Base-by-base conservation (phyloP, 2,113 vertebrate species). In the Toxostoma redivivum region DNA sequence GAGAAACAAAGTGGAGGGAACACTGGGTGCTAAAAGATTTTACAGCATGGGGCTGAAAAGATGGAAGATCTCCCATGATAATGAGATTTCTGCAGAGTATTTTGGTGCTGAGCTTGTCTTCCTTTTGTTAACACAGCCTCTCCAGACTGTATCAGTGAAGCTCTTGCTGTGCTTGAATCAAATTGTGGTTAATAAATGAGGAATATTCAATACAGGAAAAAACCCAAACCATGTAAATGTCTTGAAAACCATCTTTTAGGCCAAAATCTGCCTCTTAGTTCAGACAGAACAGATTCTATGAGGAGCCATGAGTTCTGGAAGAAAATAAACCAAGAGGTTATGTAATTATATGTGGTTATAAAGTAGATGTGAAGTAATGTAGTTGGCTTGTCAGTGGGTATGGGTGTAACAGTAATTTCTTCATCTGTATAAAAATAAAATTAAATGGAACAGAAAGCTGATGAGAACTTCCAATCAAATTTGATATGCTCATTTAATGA, bases 341-440 rank as follows among this genome's bases (percentile, higher is more conserved):
- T 96, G 96, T 96, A 97, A 98, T 96, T 96, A 95, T 96, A 94
- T 91, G 84, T 93, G 79, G 86, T 96, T 97, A 91, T 90, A 91
- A 97, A 97, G 95, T 95, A 91, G 35, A 92, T 94, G 95, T 98
- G 98, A 98, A 98, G 96, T 98, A 98, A 97, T 97, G 92, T 95
- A 95, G 91, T 97, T 97, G 98, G 98, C 98, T 96, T 92, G 76
- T 91, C 93, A 97, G 89, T 98, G 95, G 82, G 86, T 81, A 93
- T 97, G 98, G 98, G 97, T 96, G 98, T 97, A 97, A 97, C 97
- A 92, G 93, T 96, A 93, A 98, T 98, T 97, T 96, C 93, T 97
- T 97, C 97, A 97, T 97, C 94, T 95, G 93, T 97, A 95, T 96
- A 95, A 97, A 96, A 98, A 97, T 97, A 96, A 97, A 97, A 96